Conservation (phyloP, 2,888 invertebrate genomes). For the Caenorhabditis auriculariae region DNA sequence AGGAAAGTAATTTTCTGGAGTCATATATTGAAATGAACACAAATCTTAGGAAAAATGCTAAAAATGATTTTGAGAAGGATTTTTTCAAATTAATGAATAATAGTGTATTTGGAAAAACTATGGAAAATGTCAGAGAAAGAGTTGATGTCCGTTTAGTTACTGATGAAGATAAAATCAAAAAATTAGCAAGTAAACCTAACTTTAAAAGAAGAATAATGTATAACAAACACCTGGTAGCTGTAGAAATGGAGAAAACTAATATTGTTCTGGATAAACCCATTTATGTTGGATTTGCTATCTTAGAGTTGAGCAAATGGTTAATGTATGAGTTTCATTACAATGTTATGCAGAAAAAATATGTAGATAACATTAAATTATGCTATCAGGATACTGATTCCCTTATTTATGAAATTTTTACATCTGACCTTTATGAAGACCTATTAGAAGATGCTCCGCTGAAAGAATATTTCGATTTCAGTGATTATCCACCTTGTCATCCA, state of each 20-base stretch:
- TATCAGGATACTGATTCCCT: constrained; percentile 61
- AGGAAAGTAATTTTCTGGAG: constrained; percentile 29
- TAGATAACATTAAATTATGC: constrained; percentile 28
- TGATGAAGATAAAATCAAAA: constrained; percentile 17
- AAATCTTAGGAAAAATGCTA: constrained; percentile 49
- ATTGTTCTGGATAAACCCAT: constrained; percentile 25
- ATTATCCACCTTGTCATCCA: constrained; percentile 50
- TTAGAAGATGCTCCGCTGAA: constrained; percentile 2
- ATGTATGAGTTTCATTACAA: constrained; percentile 49
- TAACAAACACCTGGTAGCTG: constrained; percentile 23
- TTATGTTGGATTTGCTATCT: constrained; percentile 36
- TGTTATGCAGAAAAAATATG: constrained; percentile 38
- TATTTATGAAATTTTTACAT: constrained; percentile 51
- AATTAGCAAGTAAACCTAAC: constrained; percentile 20
- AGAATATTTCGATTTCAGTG: constrained; percentile 48
- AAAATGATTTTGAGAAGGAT: constrained; percentile 62
- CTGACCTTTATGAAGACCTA: constrained; percentile 63
- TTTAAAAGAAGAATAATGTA: constrained; percentile 29
- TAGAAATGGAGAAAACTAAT: constrained; percentile 39
- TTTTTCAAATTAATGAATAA: constrained; percentile 65
- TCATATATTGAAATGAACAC: constrained; percentile 40
- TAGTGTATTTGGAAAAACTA: constrained; percentile 64
- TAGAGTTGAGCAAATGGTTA: constrained; percentile 38
- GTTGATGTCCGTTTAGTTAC: constrained; percentile 58
- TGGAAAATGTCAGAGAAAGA: constrained; percentile 65